Percentiles rank a stretch among this genome's conserved stretches.
These are phyloP conservation scores for Hypomesus transpacificus DNA, from an alignment of 2,113 vertebrate species.

Conservation along the genomic window DNA sequence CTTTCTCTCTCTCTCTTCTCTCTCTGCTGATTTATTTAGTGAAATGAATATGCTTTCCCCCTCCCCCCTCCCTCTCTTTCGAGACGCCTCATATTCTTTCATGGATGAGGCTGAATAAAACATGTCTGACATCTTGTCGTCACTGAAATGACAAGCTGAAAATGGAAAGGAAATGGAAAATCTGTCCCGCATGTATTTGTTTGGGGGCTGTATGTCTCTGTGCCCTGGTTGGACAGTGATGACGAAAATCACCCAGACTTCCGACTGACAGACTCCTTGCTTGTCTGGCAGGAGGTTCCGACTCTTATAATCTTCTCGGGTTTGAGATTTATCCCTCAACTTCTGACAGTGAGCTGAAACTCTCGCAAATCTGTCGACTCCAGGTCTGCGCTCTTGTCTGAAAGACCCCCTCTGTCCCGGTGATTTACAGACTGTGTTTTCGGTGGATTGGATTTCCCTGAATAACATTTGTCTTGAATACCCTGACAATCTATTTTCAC, in stretches of 20 bases:
- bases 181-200: conserved; percentile 4
- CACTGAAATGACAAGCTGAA: conserved; percentile 9
- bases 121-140: conserved; percentile 11
- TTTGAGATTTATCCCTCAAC: background rate
- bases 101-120: conserved; percentile 14
- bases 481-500: background rate
- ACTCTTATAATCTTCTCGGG: conserved; percentile 12
- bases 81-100: background rate
- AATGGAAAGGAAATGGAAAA: conserved; percentile 20
- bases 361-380: background rate
- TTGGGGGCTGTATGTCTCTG: background rate
- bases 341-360: conserved; percentile 8
- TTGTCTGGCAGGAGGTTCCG: background rate
- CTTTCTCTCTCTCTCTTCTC: background rate
- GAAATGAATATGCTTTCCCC: conserved; percentile 12
- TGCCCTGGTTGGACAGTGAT: background rate
- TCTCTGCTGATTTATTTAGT: conserved; percentile 14
- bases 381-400: background rate
- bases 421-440: background rate
- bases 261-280: background rate
- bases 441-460: background rate
- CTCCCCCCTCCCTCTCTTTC: conserved; percentile 4
- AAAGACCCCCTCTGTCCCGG: background rate
- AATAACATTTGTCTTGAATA: background rate
- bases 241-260: conserved; percentile 8